phyloP scores from a whole-genome alignment of 1,140 invertebrate genomes.

The Asobara japonica region DNA sequence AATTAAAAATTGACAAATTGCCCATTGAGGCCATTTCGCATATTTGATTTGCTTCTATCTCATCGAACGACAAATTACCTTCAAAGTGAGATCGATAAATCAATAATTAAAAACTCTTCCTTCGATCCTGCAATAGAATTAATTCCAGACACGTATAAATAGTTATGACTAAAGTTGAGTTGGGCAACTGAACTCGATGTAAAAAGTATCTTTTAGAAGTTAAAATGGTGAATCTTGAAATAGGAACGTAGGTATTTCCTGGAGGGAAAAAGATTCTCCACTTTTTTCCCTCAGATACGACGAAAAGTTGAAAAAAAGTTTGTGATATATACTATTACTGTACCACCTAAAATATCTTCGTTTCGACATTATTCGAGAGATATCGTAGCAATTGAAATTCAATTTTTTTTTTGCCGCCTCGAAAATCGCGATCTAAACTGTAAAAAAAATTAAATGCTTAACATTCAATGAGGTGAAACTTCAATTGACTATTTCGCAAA shows the following conservation, averaged over 20 bases:
- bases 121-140: constrained; percentile 36
- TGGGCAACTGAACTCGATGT: constrained; percentile 25
- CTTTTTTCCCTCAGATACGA: constrained; percentile 8
- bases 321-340: constrained; percentile 38
- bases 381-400: constrained; percentile 5
- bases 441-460: not conserved
- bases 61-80: not conserved
- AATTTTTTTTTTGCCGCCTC: constrained; percentile 22
- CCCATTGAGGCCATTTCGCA: not conserved
- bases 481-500: too few relatives aligned
- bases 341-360: constrained; percentile 32
- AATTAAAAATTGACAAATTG: not conserved
- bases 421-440: constrained; percentile 11
- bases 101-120: constrained; percentile 17
- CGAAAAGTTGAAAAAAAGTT: constrained; percentile 30
- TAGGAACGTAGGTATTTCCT: constrained; percentile 31
- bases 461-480: too few relatives aligned
- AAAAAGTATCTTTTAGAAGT: constrained; percentile 36
- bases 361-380: constrained; percentile 28
- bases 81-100: not conserved
- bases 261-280: constrained; percentile 19
- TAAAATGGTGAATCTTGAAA: constrained; percentile 27
- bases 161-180: constrained; percentile 24
- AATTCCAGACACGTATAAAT: constrained; percentile 34
- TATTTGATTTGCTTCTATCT: constrained; percentile 2